Percentiles rank a stretch among this genome's conserved stretches.
Evolutionary conservation across 2,113 vertebrate genomes (phyloP).

Genomic region (Vicugna pacos): DNA sequence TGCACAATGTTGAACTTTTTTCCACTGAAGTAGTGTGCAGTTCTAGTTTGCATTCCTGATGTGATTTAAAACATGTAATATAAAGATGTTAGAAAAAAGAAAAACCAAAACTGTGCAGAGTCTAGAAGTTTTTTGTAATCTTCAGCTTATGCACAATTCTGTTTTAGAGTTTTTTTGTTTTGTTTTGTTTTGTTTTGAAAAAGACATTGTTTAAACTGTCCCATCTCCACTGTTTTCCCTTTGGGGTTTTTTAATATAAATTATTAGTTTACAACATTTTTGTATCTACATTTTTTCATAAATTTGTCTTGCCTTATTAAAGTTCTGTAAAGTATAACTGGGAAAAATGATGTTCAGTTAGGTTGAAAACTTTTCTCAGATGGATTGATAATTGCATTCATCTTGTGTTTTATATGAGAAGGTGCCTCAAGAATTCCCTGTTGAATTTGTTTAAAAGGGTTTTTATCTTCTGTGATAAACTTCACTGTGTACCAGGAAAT

Average conservation of each 20-base stretch:
- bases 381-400: slow-evolving; percentile 78
- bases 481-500: slow-evolving; percentile 82
- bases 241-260: slow-evolving; percentile 82
- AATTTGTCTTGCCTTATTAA: slow-evolving; percentile 85
- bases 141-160: slow-evolving; percentile 81
- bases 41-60: slow-evolving; percentile 91
- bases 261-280: slow-evolving; percentile 85
- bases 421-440: slow-evolving; percentile 85
- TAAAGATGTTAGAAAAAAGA: slow-evolving; percentile 80
- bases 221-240: slow-evolving; percentile 72
- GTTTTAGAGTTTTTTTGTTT: slow-evolving; percentile 57
- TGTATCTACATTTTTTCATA: slow-evolving; percentile 84
- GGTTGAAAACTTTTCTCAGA: slow-evolving; percentile 81
- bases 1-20: slow-evolving; percentile 92
- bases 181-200: neutral
- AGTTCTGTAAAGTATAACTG: slow-evolving; percentile 81
- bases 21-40: slow-evolving; percentile 89
- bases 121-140: slow-evolving; percentile 81
- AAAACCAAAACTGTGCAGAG: slow-evolving; percentile 84
- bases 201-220: slow-evolving; percentile 79
- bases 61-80: slow-evolving; percentile 86
- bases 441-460: slow-evolving; percentile 83
- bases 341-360: slow-evolving; percentile 74
- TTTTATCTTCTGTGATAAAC: slow-evolving; percentile 84
- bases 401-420: slow-evolving; percentile 81